Conservation (phyloP, 2,797 vertebrate genomes). For the Tenualosa thibaudeaui region DNA sequence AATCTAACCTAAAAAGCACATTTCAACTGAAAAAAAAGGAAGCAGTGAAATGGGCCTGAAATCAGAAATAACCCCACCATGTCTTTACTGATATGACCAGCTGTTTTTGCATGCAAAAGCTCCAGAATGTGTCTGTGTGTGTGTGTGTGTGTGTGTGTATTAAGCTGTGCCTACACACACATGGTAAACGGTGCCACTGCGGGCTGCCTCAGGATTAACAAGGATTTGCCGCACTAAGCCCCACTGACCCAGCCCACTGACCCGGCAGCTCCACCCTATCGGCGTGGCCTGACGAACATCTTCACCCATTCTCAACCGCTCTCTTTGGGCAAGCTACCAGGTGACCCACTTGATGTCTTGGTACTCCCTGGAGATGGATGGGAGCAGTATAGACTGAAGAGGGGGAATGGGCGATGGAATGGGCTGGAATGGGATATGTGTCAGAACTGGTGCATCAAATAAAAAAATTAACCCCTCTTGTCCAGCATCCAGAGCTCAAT, state of each 20-base stretch:
- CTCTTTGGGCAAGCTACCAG: background rate
- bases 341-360: background rate
- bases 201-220: constrained; percentile 69
- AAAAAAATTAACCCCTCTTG: background rate
- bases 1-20: background rate
- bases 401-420: background rate
- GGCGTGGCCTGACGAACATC: constrained; percentile 35
- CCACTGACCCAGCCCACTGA: constrained; percentile 63
- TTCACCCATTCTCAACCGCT: constrained; percentile 38
- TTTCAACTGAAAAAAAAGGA: too few relatives aligned
- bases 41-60: background rate
- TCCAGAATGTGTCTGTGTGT: background rate
- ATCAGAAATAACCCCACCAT: background rate
- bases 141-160: constrained; percentile 40
- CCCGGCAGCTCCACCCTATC: constrained; percentile 39
- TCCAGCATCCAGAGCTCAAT: background rate
- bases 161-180: constrained; percentile 49
- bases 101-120: background rate
- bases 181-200: constrained; percentile 60
- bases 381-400: background rate
- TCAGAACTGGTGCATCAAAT: background rate
- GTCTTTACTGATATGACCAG: background rate
- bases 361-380: background rate
- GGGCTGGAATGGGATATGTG: background rate
- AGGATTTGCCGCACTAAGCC: constrained; percentile 74